Evolutionary conservation across 1,140 invertebrate genomes (phyloP), one percentile per base, ranked within the genome.

Genomic region (Caerostris darwini): DNA sequence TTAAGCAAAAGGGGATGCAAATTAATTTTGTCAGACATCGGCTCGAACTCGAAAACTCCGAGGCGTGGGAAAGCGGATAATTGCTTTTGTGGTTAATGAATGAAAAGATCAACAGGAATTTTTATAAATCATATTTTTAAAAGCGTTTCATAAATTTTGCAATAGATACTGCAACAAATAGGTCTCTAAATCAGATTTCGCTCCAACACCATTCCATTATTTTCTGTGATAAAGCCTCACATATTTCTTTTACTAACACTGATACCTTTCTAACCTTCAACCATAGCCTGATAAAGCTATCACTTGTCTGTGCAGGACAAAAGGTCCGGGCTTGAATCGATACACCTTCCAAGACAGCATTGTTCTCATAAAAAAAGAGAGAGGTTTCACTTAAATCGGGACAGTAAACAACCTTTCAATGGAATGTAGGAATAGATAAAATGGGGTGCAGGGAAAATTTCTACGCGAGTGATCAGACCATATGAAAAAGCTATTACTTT

Each of bases 41-140:
- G 53, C 53, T 95, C 34, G 95, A 64, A 95, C 94, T 54, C 95
- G 95, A 53, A 96, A 96, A 54, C 95, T 95, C 57, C 34, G 2
- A 19, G 3, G 53, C 4, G 81, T 58, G 81, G 69, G 19, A 50
- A 77, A 77, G 12, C 7, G 34, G 34, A 34, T 83, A 83, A 83
- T 83, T 83, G 54, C 54, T 57, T 83, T 58, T 17, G 81, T 83
- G 54, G 81, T 83, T 96, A 96, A 90, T 95, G 95, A 34, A 96
- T 96, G 8, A 14, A 54, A 53, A 59, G 50, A 82, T 90, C 17
- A 34, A 67, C 7, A 34, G 81, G 34, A 61, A 5, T 14, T 64
- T n/a, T n/a, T n/a, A n/a, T n/a, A n/a, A n/a, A n/a, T n/a, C n/a
- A n/a, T n/a, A n/a, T n/a, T 34, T 34, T 34, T 2, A 34, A 34